A percentile compares a stretch with the other conserved stretches of the same genome.
phyloP scores from a whole-genome alignment of 2,888 invertebrate species.

The Hydrotaea cyrtoneurina region DNA sequence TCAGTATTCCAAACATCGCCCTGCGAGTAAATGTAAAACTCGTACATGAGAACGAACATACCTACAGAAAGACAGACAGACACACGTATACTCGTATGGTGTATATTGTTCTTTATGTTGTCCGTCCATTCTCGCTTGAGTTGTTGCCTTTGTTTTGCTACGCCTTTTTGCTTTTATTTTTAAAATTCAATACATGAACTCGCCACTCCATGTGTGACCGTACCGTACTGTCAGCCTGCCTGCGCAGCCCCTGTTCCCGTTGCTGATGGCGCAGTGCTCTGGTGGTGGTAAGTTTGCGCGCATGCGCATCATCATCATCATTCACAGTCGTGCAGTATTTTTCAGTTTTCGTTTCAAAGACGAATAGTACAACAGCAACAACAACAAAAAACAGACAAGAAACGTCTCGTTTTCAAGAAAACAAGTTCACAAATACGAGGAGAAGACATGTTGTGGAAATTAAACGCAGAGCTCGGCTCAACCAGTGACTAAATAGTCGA shows the following conservation, averaged over 20 bases:
- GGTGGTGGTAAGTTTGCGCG: conserved; percentile 62
- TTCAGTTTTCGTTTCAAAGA: not conserved
- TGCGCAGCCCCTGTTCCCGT: conserved; percentile 15
- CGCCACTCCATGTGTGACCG: conserved; percentile 7
- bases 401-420: conserved; percentile 39
- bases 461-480: conserved; percentile 35
- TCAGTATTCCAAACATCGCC: conserved; percentile 64
- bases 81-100: conserved; percentile 14
- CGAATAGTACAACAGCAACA: not conserved
- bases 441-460: conserved; percentile 51
- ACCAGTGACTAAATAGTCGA: conserved; percentile 32
- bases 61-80: not conserved
- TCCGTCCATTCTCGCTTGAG: conserved; percentile 2
- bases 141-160: conserved; percentile 48
- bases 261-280: conserved; percentile 23
- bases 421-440: conserved; percentile 52
- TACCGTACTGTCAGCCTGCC: not conserved
- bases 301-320: conserved; percentile 62
- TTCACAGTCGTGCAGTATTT: conserved; percentile 40
- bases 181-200: conserved; percentile 69
- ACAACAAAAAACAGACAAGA: conserved; percentile 1
- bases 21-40: conserved; percentile 52
- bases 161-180: conserved; percentile 64
- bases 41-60: conserved; percentile 33
- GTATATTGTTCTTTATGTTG: conserved; percentile 36